Base-by-base conservation (phyloP, 1,140 invertebrate genomes). In the Dendroctonus ponderosae region DNA sequence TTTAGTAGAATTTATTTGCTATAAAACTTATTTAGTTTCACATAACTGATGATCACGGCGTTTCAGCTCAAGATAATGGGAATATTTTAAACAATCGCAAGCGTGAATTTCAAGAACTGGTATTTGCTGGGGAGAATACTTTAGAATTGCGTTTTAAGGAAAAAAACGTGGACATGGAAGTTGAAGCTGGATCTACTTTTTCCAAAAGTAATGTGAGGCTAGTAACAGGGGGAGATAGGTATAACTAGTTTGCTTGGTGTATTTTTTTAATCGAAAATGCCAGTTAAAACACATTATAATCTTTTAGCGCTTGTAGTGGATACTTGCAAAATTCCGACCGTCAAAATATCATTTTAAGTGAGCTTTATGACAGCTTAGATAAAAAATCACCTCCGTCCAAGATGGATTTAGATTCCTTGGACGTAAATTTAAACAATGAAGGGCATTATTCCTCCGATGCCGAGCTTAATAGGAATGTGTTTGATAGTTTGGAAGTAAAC, bases 71-170 rank as follows among this genome's bases (percentile, higher is more conserved):
- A 78, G 78, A 9, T 11, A 48, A 14, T 75, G 76, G 61, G 7
- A 52, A 50, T n/a, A 39, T 62, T 50, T 39, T 62, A 41, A 15
- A 14, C n/a, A 26, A 14, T 56, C 41, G 38, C 5, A 40, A 41
- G 48, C 15, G 74, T 70, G 75, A 79, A 73, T 73, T 79, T 65
- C 48, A 73, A 53, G 73, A 75, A 49, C 14, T 65, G 41, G 68
- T 73, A 11, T 43, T 62, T 11, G 69, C 67, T n/a, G 70, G 72
- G 9, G 71, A 77, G 38, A 70, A 72, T 43, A 73, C 74, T 0
- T 75, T 79, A 52, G 78, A 78, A 70, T 68, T 79, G 6, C 70
- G 66, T 46, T 79, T 77, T 59, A 79, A 79, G 62, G 78, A 79
- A 56, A 77, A 74, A 60, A 75, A 77, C 46, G 41, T 75, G 1